Percentiles rank a stretch among this genome's conserved stretches.
phyloP scores from a whole-genome alignment of 2,113 vertebrate genomes.

The Sapajus apella region DNA sequence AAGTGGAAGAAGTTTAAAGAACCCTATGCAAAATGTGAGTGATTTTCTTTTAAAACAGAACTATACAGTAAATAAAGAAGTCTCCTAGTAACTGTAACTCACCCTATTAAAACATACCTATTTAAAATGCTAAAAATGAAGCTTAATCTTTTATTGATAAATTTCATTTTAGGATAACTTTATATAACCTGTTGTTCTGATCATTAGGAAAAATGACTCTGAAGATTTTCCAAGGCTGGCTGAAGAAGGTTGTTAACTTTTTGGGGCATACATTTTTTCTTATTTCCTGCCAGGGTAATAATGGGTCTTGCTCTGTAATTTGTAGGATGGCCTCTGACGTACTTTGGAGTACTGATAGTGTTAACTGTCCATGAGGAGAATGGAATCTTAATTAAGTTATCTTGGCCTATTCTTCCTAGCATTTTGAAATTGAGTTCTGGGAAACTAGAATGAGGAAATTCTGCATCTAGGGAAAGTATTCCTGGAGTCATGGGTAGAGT shows the following conservation, averaged over 20 bases:
- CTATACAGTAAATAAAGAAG: constrained; percentile 10
- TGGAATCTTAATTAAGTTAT: not conserved
- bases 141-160: not conserved
- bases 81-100: not conserved
- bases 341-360: not conserved
- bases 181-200: not conserved
- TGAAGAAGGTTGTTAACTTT: not conserved
- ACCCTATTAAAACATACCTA: not conserved
- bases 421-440: constrained; percentile 43
- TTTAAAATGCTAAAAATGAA: constrained; percentile 37
- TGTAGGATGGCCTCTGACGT: not conserved
- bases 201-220: not conserved
- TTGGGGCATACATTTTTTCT: not conserved
- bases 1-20: constrained; percentile 38
- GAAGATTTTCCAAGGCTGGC: not conserved
- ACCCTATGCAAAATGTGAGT: not conserved
- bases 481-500: not conserved
- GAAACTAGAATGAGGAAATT: not conserved
- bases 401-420: not conserved
- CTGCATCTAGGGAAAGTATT: not conserved
- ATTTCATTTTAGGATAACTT: constrained; percentile 41
- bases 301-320: not conserved
- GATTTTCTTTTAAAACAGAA: constrained; percentile 27
- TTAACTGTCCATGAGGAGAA: not conserved
- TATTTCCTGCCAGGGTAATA: not conserved